Conservation (phyloP, 2,797 vertebrate species). For the Myripristis jacobus region DNA sequence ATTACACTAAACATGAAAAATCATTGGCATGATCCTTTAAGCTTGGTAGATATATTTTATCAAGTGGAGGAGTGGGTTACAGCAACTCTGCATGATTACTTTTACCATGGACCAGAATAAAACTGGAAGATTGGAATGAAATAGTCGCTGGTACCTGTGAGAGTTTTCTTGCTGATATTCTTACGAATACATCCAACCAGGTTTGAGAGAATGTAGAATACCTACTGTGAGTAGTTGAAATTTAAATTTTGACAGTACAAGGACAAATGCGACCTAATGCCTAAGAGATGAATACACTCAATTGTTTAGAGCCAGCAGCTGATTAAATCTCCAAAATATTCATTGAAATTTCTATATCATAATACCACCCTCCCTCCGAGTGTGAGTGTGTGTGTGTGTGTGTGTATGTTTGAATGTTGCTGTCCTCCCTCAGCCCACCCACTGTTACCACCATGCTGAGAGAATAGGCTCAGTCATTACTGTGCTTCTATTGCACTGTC, state of each 20-base stretch:
- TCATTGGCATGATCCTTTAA: too few relatives aligned
- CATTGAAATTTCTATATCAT: too few relatives aligned
- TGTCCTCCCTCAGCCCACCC: conserved; percentile 57
- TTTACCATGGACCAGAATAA: not conserved
- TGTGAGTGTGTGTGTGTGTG: not conserved
- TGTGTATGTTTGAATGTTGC: conserved; percentile 18
- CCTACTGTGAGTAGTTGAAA: conserved; percentile 11
- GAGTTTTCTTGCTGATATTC: too few relatives aligned
- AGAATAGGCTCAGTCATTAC: conserved; percentile 81
- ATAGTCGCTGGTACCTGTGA: too few relatives aligned
- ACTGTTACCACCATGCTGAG: conserved; percentile 70
- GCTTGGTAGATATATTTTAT: not conserved
- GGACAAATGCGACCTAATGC: conserved; percentile 13
- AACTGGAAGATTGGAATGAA: not conserved
- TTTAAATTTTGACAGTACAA: conserved; percentile 31
- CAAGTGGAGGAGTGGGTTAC: too few relatives aligned
- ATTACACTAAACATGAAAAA: too few relatives aligned
- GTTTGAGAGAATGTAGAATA: not conserved
- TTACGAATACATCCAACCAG: not conserved
- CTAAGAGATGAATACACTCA: conserved; percentile 28
- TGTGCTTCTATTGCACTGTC: conserved; percentile 72
- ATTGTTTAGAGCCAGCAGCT: not conserved
- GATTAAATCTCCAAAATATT: too few relatives aligned
- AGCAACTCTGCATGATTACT: too few relatives aligned
- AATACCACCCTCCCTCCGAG: too few relatives aligned